phyloP scores from a whole-genome alignment of 2,797 vertebrate species.

The Emys orbicularis region DNA sequence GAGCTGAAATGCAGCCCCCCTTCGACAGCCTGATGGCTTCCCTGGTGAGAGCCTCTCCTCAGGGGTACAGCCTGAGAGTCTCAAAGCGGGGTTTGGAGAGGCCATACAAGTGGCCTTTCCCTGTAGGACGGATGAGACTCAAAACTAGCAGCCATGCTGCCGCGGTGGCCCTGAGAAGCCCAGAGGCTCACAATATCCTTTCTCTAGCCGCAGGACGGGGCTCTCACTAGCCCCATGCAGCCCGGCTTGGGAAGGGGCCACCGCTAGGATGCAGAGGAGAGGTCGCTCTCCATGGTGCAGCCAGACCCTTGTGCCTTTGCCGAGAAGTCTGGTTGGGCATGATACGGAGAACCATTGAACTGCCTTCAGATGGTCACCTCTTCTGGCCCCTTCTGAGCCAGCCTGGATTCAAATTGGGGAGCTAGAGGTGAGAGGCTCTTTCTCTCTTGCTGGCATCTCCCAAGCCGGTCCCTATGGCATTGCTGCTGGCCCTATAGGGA shows the following conservation, averaged over 20 bases:
- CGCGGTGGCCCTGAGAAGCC: neutral
- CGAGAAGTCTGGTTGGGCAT: neutral
- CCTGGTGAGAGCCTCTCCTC: accelerated
- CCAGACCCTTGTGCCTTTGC: neutral
- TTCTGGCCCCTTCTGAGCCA: neutral
- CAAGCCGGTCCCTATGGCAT: neutral
- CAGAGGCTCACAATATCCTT: neutral
- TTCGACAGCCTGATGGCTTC: neutral
- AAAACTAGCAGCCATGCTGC: accelerated
- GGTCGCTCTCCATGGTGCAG: neutral
- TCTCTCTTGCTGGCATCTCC: neutral
- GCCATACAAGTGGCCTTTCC: neutral
- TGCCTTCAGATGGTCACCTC: neutral
- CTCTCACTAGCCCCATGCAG: neutral
- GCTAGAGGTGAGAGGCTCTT: neutral
- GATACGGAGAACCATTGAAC: neutral
- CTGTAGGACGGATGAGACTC: accelerated
- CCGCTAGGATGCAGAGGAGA: neutral
- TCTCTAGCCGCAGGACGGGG: too few species aligned
- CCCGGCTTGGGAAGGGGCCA: neutral
- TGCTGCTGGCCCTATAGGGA: neutral
- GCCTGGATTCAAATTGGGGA: neutral
- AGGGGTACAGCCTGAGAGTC: neutral
- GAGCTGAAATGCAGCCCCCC: accelerated
- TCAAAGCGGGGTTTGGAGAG: neutral